These are phyloP conservation scores for Leucosticte australis DNA, from an alignment of 2,113 vertebrate genomes.

Conservation along the genomic window DNA sequence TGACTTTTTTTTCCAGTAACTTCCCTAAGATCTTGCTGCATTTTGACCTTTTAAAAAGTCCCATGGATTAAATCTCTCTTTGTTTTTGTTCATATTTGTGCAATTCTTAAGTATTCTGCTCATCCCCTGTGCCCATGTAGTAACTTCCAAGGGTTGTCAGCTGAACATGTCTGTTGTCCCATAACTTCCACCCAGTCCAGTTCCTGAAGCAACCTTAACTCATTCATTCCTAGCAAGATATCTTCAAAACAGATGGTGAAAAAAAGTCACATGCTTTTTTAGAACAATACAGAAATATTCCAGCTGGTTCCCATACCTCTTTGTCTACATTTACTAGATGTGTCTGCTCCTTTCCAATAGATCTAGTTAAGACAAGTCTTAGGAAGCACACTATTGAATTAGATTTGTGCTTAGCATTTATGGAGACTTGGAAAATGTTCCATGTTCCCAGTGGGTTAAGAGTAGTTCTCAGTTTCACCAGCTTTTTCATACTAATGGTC, in stretches of 20 bases:
- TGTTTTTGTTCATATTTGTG: not conserved
- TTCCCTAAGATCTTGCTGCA: not conserved
- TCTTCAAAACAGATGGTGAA: not conserved
- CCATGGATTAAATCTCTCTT: not conserved
- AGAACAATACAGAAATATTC: not conserved
- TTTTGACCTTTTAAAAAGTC: not conserved
- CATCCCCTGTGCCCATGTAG: not conserved
- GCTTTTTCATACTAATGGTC: not conserved
- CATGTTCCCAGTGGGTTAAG: not conserved
- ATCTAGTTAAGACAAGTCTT: not conserved
- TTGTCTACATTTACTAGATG: not conserved
- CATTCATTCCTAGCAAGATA: not conserved
- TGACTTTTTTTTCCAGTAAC: not conserved
- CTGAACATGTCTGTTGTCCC: not conserved
- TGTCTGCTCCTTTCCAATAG: not conserved
- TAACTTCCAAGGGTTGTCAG: not conserved
- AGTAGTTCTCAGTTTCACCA: not conserved
- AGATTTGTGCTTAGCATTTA: not conserved
- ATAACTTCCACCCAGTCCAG: not conserved
- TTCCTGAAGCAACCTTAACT: not conserved
- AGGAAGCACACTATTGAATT: not conserved
- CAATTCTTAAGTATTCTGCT: not conserved
- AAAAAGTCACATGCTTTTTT: not conserved
- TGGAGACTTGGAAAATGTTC: not conserved
- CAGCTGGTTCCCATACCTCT: not conserved